These are phyloP conservation scores for Geotrypetes seraphini DNA, from an alignment of 2,797 vertebrate species.

Conservation along the genomic window DNA sequence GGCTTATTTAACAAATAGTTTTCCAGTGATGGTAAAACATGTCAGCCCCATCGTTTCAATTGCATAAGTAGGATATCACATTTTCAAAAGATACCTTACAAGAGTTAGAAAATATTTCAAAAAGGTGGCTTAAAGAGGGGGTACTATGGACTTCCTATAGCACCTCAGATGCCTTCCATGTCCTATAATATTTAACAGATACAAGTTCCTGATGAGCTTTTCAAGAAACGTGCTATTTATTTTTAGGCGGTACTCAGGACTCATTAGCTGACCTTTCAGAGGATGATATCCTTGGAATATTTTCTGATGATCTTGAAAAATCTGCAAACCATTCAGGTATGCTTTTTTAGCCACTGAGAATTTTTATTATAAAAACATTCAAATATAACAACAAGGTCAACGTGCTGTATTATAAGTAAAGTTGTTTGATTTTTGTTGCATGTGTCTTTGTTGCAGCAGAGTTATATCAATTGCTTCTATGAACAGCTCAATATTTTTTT, in stretches of 20 bases:
- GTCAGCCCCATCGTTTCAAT: no score
- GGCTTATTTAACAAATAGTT: no score
- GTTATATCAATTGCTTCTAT: slow-evolving; percentile 3
- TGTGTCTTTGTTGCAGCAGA: slow-evolving; percentile 2
- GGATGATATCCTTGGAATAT: slow-evolving; percentile 94
- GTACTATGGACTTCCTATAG: no score
- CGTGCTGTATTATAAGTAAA: background rate
- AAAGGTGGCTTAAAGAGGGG: no score
- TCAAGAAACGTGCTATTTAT: background rate
- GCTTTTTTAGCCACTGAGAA: background rate
- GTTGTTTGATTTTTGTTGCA: background rate
- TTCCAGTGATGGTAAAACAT: no score
- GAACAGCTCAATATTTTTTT: slow-evolving; percentile 13
- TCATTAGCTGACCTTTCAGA: slow-evolving; percentile 89
- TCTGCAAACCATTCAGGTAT: slow-evolving; percentile 83
- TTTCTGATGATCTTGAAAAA: slow-evolving; percentile 85
- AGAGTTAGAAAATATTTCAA: no score
- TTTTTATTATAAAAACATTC: background rate
- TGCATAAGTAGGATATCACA: no score
- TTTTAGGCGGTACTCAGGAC: slow-evolving; percentile 76
- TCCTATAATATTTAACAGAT: no score
- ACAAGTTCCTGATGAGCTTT: background rate
- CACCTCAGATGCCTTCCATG: no score
- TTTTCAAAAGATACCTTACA: no score
- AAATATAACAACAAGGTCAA: background rate